Percentiles rank a stretch among this genome's conserved stretches.
These are phyloP conservation scores for Crossaster papposus DNA, from an alignment of 53 echinoderm and acorn worm species.

Conservation along the genomic window DNA sequence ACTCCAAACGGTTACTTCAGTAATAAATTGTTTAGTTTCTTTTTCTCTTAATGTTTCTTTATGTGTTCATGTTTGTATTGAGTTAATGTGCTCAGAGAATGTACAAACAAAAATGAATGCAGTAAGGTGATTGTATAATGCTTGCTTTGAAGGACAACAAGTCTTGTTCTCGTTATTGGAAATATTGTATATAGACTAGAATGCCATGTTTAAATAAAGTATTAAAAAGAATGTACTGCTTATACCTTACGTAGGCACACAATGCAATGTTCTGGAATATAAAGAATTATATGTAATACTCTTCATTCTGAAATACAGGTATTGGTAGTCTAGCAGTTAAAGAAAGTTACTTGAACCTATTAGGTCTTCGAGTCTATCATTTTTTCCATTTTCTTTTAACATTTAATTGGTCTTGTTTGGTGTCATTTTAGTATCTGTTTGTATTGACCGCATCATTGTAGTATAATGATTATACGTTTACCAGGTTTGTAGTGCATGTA, in stretches of 20 bases:
- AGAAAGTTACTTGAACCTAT: background rate
- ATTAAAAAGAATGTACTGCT: background rate
- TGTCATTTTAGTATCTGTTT: background rate
- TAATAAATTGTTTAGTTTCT: too few species aligned
- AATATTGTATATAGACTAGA: background rate
- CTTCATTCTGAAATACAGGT: background rate
- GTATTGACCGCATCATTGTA: too few species aligned
- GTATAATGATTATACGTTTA: background rate
- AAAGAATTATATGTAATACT: background rate
- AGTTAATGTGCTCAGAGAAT: background rate
- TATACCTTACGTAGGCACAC: conserved; percentile 4
- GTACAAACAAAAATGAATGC: background rate
- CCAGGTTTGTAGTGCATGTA: background rate
- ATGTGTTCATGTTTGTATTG: too few species aligned
- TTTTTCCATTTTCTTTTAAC: background rate
- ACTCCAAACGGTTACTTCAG: too few species aligned
- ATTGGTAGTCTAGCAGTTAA: background rate
- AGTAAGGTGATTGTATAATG: background rate
- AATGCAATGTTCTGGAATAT: background rate
- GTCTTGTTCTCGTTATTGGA: background rate
- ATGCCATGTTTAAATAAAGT: conserved; percentile 9
- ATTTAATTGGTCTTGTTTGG: background rate
- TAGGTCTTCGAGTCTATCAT: background rate
- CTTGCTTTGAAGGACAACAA: background rate
- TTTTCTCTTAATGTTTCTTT: too few species aligned